A percentile compares a stretch with the other conserved stretches of the same genome.
These are phyloP conservation scores for Chunga burmeisteri DNA, from an alignment of 2,113 vertebrate genomes.

Conservation along the genomic window DNA sequence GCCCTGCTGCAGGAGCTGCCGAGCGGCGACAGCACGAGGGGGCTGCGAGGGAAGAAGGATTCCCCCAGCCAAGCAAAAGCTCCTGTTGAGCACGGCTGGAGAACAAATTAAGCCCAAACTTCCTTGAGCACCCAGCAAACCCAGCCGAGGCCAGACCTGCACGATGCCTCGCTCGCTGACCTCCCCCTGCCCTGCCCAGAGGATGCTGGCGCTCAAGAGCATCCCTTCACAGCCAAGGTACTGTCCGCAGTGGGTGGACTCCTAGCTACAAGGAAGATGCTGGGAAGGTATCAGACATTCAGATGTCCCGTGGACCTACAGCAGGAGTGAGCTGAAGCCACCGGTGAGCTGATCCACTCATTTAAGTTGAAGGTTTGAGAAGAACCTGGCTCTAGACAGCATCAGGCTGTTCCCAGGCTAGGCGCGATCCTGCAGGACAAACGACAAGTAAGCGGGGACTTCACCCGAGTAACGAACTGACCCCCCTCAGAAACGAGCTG, in stretches of 20 bases:
- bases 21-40: fast-evolving
- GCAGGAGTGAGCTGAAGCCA: neutral
- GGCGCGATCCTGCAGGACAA: neutral
- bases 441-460: too few species aligned
- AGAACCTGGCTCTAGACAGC: neutral
- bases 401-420: neutral
- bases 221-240: neutral
- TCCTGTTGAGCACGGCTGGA: fast-evolving
- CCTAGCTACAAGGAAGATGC: neutral
- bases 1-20: neutral
- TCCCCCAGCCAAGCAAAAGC: neutral
- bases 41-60: neutral
- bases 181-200: neutral
- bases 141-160: neutral
- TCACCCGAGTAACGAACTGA: fast-evolving
- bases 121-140: neutral
- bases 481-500: too few species aligned
- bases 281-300: neutral
- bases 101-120: neutral
- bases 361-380: neutral
- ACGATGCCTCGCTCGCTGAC: fast-evolving
- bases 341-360: fast-evolving
- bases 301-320: neutral
- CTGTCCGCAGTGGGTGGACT: neutral
- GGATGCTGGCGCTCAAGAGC: neutral